Evolutionary conservation across 2,113 vertebrate species (phyloP).

Genomic region (Sebastes schlegelii): DNA sequence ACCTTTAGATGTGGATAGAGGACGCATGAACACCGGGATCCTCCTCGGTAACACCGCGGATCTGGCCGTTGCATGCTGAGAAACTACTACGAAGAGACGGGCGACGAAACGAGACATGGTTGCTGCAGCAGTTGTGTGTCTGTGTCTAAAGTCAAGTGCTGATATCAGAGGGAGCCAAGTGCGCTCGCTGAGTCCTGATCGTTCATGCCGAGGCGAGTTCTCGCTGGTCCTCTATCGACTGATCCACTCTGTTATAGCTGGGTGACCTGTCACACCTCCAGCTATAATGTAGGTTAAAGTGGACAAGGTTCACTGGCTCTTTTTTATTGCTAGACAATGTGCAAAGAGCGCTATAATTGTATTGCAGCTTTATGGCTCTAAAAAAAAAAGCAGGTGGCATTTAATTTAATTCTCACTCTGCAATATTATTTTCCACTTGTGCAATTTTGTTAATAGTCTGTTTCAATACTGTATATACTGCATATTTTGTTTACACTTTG

Average conservation of each 20-base stretch:
- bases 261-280: slow-evolving; percentile 34
- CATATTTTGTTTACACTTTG: no score
- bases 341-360: slow-evolving; percentile 20
- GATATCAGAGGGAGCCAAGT: not conserved
- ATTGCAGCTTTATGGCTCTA: not conserved
- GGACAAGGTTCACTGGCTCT: not conserved
- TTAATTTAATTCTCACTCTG: no score
- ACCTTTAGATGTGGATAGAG: slow-evolving; percentile 75
- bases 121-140: slow-evolving; percentile 1
- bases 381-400: not conserved
- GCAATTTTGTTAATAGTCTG: no score
- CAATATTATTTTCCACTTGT: no score
- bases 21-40: slow-evolving; percentile 48
- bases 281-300: slow-evolving; percentile 51
- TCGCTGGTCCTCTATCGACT: slow-evolving; percentile 19
- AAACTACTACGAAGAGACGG: slow-evolving; percentile 62
- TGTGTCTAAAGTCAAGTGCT: slow-evolving; percentile 53
- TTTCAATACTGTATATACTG: no score
- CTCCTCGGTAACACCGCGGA: slow-evolving; percentile 40
- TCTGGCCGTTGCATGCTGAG: slow-evolving; percentile 33
- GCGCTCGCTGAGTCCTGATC: slow-evolving; percentile 21
- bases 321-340: slow-evolving; percentile 30
- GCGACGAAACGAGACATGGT: slow-evolving; percentile 79
- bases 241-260: not conserved
- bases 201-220: slow-evolving; percentile 38